Evolutionary conservation across 2,797 vertebrate species (phyloP), one percentile per base, ranked within the genome.

Genomic region (Diceros bicornis): DNA sequence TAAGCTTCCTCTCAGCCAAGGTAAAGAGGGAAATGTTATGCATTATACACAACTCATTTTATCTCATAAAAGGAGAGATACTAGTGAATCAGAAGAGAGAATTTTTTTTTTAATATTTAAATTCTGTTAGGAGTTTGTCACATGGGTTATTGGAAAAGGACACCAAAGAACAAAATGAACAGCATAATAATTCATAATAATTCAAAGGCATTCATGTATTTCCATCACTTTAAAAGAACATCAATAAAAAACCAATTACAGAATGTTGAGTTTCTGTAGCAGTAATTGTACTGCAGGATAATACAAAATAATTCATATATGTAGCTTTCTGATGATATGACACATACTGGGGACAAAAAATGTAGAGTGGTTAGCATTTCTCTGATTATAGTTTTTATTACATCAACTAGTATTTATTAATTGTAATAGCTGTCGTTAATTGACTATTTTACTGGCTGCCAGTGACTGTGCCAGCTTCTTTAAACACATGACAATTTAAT

Each of bases 211-310:
- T 87, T n/a, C 50, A 57, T 62, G 29, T 41, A 78, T 50, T 87
- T 83, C 66, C n/a, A 37, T 74, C 55, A 50, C 23, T 86, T 89
- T 44, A 72, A 92, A 94, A 83, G 61, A 82, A 75, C 32, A 82
- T 71, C 25, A 89, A 12, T 50, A 69, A 82, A 82, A 90, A 83
- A 14, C 17, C 52, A 81, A 11, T 18, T 69, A 66, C 37, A 75
- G 20, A 37, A 89, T 59, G 17, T 12, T 52, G 71, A 69, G 6
- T 10, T 21, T 64, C 44, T 89, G 1, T 25, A 50, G 18, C 50
- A 44, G 16, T 64, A 92, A 86, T 1, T 75, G 14, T n/a, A 89
- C 2, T 10, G 0, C 0, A 77, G 29, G 37, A 59, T 44, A 93
- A 91, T 37, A 29, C 11, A 89, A 75, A 92, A 64, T 62, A 92